Evolutionary conservation across 2,888 invertebrate species (phyloP).

Genomic region (Gymnocheta viridis): DNA sequence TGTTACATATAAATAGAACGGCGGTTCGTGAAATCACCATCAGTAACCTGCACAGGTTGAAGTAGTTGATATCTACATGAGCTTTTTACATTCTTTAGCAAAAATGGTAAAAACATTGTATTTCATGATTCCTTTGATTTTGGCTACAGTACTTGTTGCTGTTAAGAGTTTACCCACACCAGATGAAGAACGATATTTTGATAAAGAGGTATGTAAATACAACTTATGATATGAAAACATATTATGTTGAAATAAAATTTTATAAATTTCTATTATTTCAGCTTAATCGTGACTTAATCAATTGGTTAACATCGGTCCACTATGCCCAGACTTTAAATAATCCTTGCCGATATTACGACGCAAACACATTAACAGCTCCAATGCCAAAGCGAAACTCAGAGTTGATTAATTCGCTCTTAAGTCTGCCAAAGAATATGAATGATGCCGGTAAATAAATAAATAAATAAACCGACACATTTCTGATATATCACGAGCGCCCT

Average conservation of each 20-base stretch:
- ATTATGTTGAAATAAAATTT: neutral
- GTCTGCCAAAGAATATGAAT: constrained; percentile 89
- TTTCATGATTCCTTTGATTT: constrained; percentile 51
- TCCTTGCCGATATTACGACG: constrained; percentile 75
- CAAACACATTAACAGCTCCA: constrained; percentile 73
- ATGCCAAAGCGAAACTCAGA: constrained; percentile 87
- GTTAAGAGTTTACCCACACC: constrained; percentile 74
- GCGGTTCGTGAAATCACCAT: constrained; percentile 66
- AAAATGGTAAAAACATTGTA: constrained; percentile 69
- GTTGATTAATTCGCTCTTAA: constrained; percentile 88
- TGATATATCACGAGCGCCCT: neutral
- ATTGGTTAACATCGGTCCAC: constrained; percentile 77
- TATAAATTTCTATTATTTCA: constrained; percentile 51
- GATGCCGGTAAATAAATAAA: constrained; percentile 86
- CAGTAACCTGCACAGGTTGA: constrained; percentile 65
- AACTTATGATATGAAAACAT: neutral
- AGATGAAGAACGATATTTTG: constrained; percentile 80
- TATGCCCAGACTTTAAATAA: constrained; percentile 74
- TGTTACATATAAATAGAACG: constrained; percentile 73
- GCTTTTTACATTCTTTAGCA: neutral
- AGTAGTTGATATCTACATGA: constrained; percentile 47
- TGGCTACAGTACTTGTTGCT: constrained; percentile 54
- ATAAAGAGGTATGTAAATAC: constrained; percentile 76
- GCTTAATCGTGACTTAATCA: constrained; percentile 78
- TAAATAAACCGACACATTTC: too few relatives aligned